These are phyloP conservation scores for Pseudoatta argentina DNA, from an alignment of 1,140 invertebrate species.

Conservation along the genomic window DNA sequence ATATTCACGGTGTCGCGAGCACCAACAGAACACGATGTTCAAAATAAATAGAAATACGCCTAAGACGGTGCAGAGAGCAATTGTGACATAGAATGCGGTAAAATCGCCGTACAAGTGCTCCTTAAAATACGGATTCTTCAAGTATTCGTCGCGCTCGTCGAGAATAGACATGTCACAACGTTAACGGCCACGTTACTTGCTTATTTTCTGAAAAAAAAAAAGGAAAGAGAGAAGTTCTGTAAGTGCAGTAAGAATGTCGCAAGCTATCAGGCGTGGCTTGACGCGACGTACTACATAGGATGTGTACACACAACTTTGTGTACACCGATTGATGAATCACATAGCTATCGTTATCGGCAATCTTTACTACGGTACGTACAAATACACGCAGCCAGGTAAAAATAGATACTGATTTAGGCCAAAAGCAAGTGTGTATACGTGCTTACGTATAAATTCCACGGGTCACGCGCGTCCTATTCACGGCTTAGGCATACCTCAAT, in stretches of 20 bases:
- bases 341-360: neutral
- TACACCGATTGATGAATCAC: no score
- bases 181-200: slow-evolving; percentile 69
- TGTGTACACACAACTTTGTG: neutral
- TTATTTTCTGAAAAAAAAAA: slow-evolving; percentile 77
- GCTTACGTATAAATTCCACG: neutral
- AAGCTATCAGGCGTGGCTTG: slow-evolving; percentile 4
- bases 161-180: slow-evolving; percentile 88
- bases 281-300: neutral
- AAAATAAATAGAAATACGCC: slow-evolving; percentile 90
- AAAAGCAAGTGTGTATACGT: neutral
- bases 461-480: neutral
- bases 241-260: slow-evolving; percentile 32
- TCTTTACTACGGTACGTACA: neutral
- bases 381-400: neutral
- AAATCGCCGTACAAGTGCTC: slow-evolving; percentile 89
- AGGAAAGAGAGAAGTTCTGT: slow-evolving; percentile 68
- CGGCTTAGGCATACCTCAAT: slow-evolving; percentile 22
- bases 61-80: slow-evolving; percentile 92
- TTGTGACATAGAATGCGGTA: slow-evolving; percentile 92
- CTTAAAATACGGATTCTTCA: slow-evolving; percentile 89
- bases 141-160: slow-evolving; percentile 89
- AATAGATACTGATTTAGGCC: slow-evolving; percentile 5
- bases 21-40: slow-evolving; percentile 92
- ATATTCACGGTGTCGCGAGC: slow-evolving; percentile 92